Base-by-base conservation (phyloP, 2,888 invertebrate species). In the Tiliacea citrago region DNA sequence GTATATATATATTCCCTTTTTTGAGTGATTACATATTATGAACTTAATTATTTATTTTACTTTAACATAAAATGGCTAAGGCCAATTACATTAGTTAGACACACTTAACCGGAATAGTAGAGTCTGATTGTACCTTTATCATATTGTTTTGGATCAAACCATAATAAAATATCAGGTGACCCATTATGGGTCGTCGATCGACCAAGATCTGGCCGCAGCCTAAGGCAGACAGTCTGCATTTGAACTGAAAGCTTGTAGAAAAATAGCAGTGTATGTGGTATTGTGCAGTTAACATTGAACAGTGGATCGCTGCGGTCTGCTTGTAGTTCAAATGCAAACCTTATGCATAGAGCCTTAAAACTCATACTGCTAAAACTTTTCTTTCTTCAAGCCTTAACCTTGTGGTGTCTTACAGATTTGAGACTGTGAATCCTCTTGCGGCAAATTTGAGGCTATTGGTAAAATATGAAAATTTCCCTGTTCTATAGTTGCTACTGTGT, bases 371-470 rank as follows among this genome's bases (percentile, higher is more conserved):
- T 0, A 18, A 13, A 60, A n/a, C 1, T n/a, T 53, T n/a, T 53
- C 4, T 18, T 10, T n/a, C 53, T 39, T 68, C 60, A 29, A 24
- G 18, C n/a, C n/a, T 42, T 61, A 49, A 55, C n/a, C 13, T 39
- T 70, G 6, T 55, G 47, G 39, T 60, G 24, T 60, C 35, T 77
- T 68, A 45, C 57, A 76, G 77, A 66, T 66, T n/a, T n/a, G n/a
- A n/a, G 55, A 49, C 42, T 35, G 57, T 9, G 5, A 47, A 24
- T 24, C 47, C 49, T 42, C 66, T 74, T n/a, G 49, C 68, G 21
- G 51, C 35, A 60, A 69, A 77, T 18, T 35, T 77, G 18, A 70
- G 45, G 29, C 13, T 55, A 35, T 53, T 42, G 55, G 78, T 61
- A 76, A 75, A 61, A 67, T 68, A 47, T 16, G 18, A 58, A 29